These are phyloP conservation scores for Sepioteuthis lessoniana DNA, from an alignment of 2,888 invertebrate species.

Conservation along the genomic window DNA sequence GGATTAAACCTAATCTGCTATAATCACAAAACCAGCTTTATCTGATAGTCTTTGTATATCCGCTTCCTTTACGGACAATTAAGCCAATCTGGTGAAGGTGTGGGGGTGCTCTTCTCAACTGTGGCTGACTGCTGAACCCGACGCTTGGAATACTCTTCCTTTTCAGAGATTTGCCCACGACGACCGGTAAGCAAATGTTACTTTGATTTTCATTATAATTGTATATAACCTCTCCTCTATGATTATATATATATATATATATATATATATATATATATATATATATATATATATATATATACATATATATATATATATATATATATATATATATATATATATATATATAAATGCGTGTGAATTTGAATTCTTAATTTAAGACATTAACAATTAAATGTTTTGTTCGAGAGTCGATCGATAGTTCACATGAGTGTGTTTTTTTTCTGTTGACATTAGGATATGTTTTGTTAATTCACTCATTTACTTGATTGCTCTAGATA, in stretches of 20 bases:
- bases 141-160: not conserved
- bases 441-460: no score
- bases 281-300: no score
- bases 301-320: no score
- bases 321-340: no score
- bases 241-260: not conserved
- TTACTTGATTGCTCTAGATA: no score
- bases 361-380: no score
- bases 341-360: no score
- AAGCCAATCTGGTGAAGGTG: not conserved
- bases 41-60: not conserved
- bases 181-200: not conserved
- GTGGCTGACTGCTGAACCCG: not conserved
- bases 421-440: no score
- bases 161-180: not conserved
- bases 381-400: no score
- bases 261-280: no score
- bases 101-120: not conserved
- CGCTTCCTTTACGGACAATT: slow-evolving; percentile 20
- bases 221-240: not conserved
- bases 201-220: not conserved
- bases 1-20: not conserved
- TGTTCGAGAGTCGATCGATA: no score
- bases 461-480: no score
- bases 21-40: not conserved